Evolutionary conservation across 2,888 invertebrate species (phyloP).

Genomic region (Hermodice carunculata): DNA sequence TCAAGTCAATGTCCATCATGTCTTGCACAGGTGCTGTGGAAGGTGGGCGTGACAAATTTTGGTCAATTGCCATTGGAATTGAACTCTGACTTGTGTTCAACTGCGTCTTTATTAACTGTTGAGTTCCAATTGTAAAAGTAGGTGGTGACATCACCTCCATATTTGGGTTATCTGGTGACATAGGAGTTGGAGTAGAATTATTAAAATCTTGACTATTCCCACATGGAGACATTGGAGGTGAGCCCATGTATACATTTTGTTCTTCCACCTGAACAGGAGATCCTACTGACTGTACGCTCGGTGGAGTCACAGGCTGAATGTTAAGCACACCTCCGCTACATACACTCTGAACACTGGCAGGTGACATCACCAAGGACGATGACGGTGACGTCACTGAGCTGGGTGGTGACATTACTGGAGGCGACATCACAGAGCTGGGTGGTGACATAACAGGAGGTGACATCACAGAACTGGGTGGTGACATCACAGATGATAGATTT

Average conservation of each 20-base stretch:
- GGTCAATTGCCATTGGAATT: constrained; percentile 51
- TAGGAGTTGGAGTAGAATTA: constrained; percentile 44
- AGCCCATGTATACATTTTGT: constrained; percentile 20
- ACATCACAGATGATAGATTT: too few relatives aligned
- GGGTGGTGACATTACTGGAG: too few relatives aligned
- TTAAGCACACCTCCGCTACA: constrained; percentile 25
- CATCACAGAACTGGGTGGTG: too few relatives aligned
- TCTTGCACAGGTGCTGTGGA: constrained; percentile 54
- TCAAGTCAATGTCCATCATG: constrained; percentile 66
- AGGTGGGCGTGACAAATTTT: constrained; percentile 55
- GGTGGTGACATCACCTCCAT: constrained; percentile 38
- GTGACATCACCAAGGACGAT: constrained; percentile 1
- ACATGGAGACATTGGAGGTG: constrained; percentile 58
- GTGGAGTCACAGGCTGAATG: constrained; percentile 21
- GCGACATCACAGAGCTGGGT: too few relatives aligned
- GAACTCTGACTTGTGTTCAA: background rate
- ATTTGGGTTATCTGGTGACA: constrained; percentile 61
- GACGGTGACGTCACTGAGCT: too few relatives aligned
- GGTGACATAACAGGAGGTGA: too few relatives aligned
- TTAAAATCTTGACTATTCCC: constrained; percentile 22
- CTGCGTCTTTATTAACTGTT: constrained; percentile 29
- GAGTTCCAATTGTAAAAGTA: constrained; percentile 25
- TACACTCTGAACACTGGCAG: constrained; percentile 5
- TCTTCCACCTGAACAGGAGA: constrained; percentile 6
- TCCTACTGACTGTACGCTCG: constrained; percentile 3